Evolutionary conservation across 2,888 invertebrate species (phyloP).

Genomic region (Pandemis corylana): DNA sequence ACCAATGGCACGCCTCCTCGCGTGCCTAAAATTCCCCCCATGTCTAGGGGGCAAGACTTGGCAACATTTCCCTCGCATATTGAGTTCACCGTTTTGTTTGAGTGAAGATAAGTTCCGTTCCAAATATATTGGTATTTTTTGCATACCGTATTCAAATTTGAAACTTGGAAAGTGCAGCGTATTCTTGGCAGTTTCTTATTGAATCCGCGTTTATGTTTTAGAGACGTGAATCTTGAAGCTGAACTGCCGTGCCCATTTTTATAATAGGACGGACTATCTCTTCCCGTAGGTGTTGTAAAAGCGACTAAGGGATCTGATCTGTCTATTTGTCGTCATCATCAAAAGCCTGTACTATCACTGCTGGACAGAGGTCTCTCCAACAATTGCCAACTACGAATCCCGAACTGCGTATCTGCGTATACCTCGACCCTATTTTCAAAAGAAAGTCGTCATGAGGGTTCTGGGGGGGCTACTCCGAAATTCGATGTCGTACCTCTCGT

Average conservation of each 20-base stretch:
- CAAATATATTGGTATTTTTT: conserved; percentile 72
- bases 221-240: neutral
- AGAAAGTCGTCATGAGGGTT: no score
- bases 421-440: no score
- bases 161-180: conserved; percentile 28
- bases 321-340: no score
- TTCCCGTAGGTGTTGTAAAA: no score
- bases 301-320: no score
- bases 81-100: conserved; percentile 77
- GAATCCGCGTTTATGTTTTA: conserved; percentile 4
- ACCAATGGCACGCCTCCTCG: conserved; percentile 53
- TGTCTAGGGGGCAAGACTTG: conserved; percentile 62
- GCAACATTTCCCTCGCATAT: conserved; percentile 76
- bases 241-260: neutral
- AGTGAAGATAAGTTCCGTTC: conserved; percentile 61
- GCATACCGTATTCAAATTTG: conserved; percentile 53
- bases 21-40: conserved; percentile 49
- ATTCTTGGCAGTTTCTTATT: conserved; percentile 4
- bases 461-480: no score
- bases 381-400: no score
- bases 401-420: no score
- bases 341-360: no score
- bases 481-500: no score
- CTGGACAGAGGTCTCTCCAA: no score
- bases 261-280: no score